Evolutionary conservation across 2,113 vertebrate genomes (phyloP).

Genomic region (Perca fluviatilis): DNA sequence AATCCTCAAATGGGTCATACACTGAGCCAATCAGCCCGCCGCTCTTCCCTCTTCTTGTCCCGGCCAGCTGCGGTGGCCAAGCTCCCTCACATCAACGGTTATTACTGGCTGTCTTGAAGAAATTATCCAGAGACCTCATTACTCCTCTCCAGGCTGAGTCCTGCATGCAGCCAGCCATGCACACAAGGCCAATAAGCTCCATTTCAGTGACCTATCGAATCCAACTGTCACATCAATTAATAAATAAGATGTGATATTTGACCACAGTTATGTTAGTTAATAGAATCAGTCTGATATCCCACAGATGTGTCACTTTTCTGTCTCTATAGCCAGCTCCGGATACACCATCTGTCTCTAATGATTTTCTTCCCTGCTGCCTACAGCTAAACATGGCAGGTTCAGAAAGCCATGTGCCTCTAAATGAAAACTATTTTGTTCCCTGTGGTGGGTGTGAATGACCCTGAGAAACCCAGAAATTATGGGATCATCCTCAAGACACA

Average conservation of each 20-base stretch:
- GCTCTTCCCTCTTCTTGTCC: conserved; percentile 31
- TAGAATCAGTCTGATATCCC: conserved; percentile 60
- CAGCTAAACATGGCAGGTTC: conserved; percentile 53
- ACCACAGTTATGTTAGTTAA: conserved; percentile 68
- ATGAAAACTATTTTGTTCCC: conserved; percentile 43
- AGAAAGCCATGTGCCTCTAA: conserved; percentile 43
- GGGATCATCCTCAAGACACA: conserved; percentile 2
- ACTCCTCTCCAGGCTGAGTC: conserved; percentile 50
- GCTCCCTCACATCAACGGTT: conserved; percentile 62
- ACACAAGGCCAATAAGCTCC: conserved; percentile 45
- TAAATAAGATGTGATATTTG: conserved; percentile 63
- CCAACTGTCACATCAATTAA: conserved; percentile 56
- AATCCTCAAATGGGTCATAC: conserved; percentile 58
- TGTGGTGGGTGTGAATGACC: conserved; percentile 22
- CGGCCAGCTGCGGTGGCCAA: conserved; percentile 61
- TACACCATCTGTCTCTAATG: conserved; percentile 63
- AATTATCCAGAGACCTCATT: conserved; percentile 72
- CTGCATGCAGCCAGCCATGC: conserved; percentile 48
- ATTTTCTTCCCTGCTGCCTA: conserved; percentile 49
- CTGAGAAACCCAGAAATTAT: neutral
- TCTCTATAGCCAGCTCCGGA: conserved; percentile 24
- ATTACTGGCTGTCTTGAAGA: conserved; percentile 63
- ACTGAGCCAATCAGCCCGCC: conserved; percentile 38
- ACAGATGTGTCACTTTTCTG: conserved; percentile 62
- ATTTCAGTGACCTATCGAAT: conserved; percentile 55